phyloP scores from a whole-genome alignment of 2,797 vertebrate genomes.

The Todus mexicanus region DNA sequence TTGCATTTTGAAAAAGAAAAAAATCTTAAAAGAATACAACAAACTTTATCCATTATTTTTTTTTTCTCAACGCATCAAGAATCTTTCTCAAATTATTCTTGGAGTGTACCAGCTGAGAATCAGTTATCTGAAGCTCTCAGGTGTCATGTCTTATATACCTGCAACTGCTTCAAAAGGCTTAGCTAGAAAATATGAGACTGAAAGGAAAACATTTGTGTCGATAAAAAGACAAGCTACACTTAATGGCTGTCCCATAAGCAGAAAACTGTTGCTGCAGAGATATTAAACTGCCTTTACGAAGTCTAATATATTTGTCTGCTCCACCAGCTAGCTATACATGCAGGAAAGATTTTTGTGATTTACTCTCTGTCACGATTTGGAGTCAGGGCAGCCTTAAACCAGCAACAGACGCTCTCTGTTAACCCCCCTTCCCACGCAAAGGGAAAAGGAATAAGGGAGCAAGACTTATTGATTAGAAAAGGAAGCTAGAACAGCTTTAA shows the following conservation, averaged over 20 bases:
- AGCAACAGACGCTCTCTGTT: no score
- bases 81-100: background rate
- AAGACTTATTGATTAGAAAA: no score
- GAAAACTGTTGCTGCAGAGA: background rate
- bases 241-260: background rate
- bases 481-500: no score
- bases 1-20: background rate
- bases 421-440: no score
- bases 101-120: background rate
- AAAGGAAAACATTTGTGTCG: background rate
- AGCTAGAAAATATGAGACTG: background rate
- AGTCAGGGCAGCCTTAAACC: no score
- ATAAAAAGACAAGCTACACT: background rate
- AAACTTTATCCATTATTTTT: background rate
- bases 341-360: background rate
- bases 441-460: no score
- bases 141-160: background rate
- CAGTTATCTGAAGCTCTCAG: background rate
- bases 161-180: background rate
- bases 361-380: no score
- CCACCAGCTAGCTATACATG: background rate
- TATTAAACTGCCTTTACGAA: background rate
- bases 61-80: background rate
- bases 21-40: background rate
- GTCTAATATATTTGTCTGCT: background rate